A percentile compares a stretch with the other conserved stretches of the same genome.
Evolutionary conservation across 2,797 vertebrate species (phyloP).

Genomic region (Microchirus variegatus): DNA sequence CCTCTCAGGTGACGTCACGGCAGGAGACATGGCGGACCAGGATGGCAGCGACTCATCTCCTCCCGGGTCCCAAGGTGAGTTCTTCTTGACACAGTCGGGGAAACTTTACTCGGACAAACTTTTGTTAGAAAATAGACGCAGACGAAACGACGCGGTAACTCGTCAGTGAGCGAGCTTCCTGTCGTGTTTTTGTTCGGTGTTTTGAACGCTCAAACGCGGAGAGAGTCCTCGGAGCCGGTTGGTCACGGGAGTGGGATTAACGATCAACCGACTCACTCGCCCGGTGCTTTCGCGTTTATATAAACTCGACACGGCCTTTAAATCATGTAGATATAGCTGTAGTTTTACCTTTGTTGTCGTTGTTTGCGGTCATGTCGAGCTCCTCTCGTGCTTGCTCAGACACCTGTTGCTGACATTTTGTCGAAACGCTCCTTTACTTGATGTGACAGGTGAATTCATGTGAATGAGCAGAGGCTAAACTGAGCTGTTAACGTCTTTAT

Average conservation of each 20-base stretch:
- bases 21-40: conserved; percentile 86
- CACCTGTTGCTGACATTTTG: conserved; percentile 73
- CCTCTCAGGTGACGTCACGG: conserved; percentile 85
- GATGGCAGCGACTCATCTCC: conserved; percentile 80
- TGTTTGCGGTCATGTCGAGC: background rate
- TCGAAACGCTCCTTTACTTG: conserved; percentile 4
- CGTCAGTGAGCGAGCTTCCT: background rate
- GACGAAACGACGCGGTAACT: background rate
- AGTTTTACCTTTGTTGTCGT: background rate
- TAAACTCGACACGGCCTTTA: conserved; percentile 10
- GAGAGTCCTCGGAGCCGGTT: conserved; percentile 32
- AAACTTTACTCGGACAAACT: conserved; percentile 38
- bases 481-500: conserved; percentile 4
- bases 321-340: background rate
- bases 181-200: background rate
- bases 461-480: background rate
- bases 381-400: background rate
- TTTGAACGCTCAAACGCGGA: conserved; percentile 18
- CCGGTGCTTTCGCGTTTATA: conserved; percentile 39
- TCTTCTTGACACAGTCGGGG: conserved; percentile 15
- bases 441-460: conserved; percentile 69
- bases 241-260: conserved; percentile 80
- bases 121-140: background rate
- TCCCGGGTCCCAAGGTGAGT: conserved; percentile 83
- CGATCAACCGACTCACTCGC: conserved; percentile 52